These are phyloP conservation scores for Sesamia inferens DNA, from an alignment of 2,888 invertebrate genomes.

Conservation along the genomic window DNA sequence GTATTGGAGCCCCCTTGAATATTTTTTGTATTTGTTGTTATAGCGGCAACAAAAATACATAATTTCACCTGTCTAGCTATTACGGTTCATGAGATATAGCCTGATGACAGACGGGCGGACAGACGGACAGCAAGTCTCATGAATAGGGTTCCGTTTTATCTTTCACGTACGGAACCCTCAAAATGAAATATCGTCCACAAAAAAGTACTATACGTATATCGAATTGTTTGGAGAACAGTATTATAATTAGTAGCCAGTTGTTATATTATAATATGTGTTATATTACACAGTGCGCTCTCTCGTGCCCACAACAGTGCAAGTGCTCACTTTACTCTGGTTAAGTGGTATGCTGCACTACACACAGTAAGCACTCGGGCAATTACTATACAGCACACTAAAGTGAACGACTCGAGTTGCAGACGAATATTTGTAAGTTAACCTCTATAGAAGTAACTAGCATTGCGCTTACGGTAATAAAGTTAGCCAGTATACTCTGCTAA, in stretches of 20 bases:
- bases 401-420: slow-evolving; percentile 32
- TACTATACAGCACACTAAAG: slow-evolving; percentile 37
- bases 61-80: no score
- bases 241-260: slow-evolving; percentile 1
- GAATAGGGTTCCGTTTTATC: no score
- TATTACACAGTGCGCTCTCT: neutral
- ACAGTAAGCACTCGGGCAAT: slow-evolving; percentile 47
- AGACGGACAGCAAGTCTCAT: no score
- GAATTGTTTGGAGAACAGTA: neutral
- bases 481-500: slow-evolving; percentile 16
- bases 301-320: slow-evolving; percentile 30
- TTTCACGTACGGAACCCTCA: neutral
- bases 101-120: no score
- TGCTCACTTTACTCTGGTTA: slow-evolving; percentile 24
- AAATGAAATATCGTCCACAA: neutral
- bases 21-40: no score
- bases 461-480: neutral
- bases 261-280: neutral
- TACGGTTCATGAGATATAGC: no score
- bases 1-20: no score
- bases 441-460: slow-evolving; percentile 10
- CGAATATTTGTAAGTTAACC: slow-evolving; percentile 35
- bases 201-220: neutral
- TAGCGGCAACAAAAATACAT: no score
- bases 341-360: slow-evolving; percentile 38